Conservation (phyloP, 2,113 vertebrate genomes). For the Callorhinus ursinus region DNA sequence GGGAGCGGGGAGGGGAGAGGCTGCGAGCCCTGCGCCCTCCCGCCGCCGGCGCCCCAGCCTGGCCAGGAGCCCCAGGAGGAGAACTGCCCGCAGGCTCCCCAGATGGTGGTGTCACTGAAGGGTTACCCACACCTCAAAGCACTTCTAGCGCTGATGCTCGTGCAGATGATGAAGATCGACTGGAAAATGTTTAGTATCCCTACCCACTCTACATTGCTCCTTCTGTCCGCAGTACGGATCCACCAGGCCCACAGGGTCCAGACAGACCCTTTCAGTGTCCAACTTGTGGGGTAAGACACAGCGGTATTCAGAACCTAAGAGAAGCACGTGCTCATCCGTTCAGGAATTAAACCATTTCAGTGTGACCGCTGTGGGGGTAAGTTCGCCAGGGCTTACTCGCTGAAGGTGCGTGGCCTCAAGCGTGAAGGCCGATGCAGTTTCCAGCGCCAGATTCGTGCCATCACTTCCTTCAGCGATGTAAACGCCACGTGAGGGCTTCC, state of each 20-base stretch:
- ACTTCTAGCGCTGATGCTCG: constrained; percentile 90
- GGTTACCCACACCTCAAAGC: constrained; percentile 92
- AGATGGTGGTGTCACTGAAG: constrained; percentile 94
- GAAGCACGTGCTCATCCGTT: constrained; percentile 99
- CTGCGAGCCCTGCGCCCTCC: background rate
- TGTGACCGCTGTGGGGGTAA: constrained; percentile 99
- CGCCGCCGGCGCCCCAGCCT: background rate
- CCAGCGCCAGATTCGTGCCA: constrained; percentile 99
- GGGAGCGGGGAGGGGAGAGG: background rate
- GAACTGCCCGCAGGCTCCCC: constrained; percentile 88
- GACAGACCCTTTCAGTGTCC: constrained; percentile 97
- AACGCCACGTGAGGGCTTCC: constrained; percentile 99
- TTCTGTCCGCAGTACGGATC: constrained; percentile 91
- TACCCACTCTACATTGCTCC: constrained; percentile 97
- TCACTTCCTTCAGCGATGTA: constrained; percentile 99
- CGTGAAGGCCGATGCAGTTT: constrained; percentile 99
- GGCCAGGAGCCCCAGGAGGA: background rate
- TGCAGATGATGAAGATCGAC: constrained; percentile 92
- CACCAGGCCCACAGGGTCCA: constrained; percentile 93
- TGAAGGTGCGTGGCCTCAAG: constrained; percentile 99
- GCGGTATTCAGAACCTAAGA: constrained; percentile 98
- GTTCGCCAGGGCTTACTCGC: constrained; percentile 99
- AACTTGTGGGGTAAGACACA: constrained; percentile 97
- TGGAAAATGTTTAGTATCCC: constrained; percentile 96
- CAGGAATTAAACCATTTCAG: constrained; percentile 99